Base-by-base conservation (phyloP, 2,888 invertebrate species). In the Sarcophaga subvicina region DNA sequence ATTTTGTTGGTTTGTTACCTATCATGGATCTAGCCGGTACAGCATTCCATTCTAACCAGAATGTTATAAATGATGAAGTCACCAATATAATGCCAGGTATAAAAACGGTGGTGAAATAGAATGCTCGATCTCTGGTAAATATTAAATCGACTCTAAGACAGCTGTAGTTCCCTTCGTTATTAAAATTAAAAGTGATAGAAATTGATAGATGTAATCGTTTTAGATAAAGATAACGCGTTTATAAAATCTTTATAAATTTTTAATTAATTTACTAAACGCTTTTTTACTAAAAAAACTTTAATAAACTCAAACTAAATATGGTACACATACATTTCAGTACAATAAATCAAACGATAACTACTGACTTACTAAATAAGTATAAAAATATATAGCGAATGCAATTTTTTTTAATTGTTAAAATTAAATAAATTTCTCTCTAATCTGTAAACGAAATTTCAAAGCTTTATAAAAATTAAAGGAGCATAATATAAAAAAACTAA, bases 21-120 rank as follows among this genome's bases (percentile, higher is more conserved):
- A 98, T 98, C 98, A 98, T 98, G 93, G 98, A 98, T 95, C 98
- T 96, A 94, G 98, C 98, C 93, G 98, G 98, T 93, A 98, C 98
- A 91, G 98, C 98, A 95, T 98, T 98, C 98, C 98, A 98, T 95
- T 98, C 98, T 94, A 98, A 95, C 98, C 98, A 98, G 95, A 98
- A 98, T 93, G 98, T 98, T 94, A 98, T 98, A 95, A 98, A 98
- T 92, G 98, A 98, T 94, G 98, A 98, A 91, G 98, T 98, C 94
- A 98, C 98, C 95, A 98, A 96, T 94, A 98, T 98, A 93, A 98
- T 98, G 93, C 98, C 98, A 91, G 98, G 98, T 95, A 98, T 98
- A 95, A 98, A 98, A 94, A 98, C 98, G 93, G 98, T 98, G 92
- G 98, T 98, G 95, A 98, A 98, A 95, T 98, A 98, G 96, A 98